Percentiles rank a stretch among this genome's conserved stretches.
phyloP scores from a whole-genome alignment of 2,888 invertebrate genomes.

The Nysson spinosus region DNA sequence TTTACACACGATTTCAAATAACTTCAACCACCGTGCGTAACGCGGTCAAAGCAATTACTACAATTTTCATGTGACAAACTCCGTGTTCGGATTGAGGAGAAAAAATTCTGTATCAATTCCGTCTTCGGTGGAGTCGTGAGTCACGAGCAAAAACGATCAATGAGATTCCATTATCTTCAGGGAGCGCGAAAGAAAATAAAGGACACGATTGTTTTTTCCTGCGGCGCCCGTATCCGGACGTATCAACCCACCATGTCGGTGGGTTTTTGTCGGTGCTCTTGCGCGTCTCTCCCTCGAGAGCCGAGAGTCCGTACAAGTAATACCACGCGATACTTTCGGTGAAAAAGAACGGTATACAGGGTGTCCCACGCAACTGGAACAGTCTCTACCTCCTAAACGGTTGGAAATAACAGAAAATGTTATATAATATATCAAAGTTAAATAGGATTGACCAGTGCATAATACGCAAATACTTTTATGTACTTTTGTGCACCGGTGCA shows the following conservation, averaged over 20 bases:
- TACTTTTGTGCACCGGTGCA: no score
- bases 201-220: constrained; percentile 41
- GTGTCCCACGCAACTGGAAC: no score
- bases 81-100: neutral
- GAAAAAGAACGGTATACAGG: constrained; percentile 4
- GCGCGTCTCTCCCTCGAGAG: constrained; percentile 37
- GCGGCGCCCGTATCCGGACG: constrained; percentile 43
- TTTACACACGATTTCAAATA: constrained; percentile 4
- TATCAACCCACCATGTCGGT: constrained; percentile 40
- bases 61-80: neutral
- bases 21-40: neutral
- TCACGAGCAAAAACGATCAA: constrained; percentile 28
- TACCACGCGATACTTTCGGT: constrained; percentile 1
- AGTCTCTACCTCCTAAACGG: no score
- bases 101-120: constrained; percentile 2
- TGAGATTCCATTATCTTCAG: constrained; percentile 46
- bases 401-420: no score
- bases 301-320: constrained; percentile 21
- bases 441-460: no score
- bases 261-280: constrained; percentile 43
- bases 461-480: no score
- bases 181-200: constrained; percentile 47
- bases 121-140: neutral
- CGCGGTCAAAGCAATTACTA: neutral
- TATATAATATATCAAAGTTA: no score